Evolutionary conservation across 2,888 invertebrate genomes (phyloP).

Genomic region (Epinotia nisella): DNA sequence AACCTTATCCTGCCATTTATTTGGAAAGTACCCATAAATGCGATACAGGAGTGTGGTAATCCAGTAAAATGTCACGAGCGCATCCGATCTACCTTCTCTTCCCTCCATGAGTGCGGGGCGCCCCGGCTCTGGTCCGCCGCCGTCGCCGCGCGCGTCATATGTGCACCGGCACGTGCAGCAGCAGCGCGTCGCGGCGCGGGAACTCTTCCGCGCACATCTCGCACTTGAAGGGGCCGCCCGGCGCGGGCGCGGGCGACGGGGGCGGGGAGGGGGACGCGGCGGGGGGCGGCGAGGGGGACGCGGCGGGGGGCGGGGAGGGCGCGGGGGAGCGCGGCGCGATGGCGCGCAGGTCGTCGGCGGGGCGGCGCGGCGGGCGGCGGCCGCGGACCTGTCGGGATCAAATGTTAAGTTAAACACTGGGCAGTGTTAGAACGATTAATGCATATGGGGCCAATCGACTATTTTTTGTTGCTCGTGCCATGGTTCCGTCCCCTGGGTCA

Average conservation of each 20-base stretch:
- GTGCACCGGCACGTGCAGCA: slow-evolving; percentile 91
- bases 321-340: slow-evolving; percentile 58
- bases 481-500: too few relatives aligned
- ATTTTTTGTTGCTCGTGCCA: too few relatives aligned
- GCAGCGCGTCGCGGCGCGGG: slow-evolving; percentile 88
- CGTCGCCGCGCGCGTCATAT: slow-evolving; percentile 84
- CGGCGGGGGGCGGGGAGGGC: slow-evolving; percentile 44
- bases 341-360: slow-evolving; percentile 74
- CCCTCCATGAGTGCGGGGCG: not conserved
- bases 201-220: slow-evolving; percentile 93
- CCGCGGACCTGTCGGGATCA: slow-evolving; percentile 54
- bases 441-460: too few relatives aligned
- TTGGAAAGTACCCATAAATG: too few relatives aligned
- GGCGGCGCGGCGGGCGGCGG: slow-evolving; percentile 71
- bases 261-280: slow-evolving; percentile 46
- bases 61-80: not conserved
- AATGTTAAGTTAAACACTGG: not conserved
- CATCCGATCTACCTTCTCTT: not conserved
- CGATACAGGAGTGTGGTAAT: not conserved
- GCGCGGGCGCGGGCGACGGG: slow-evolving; percentile 42
- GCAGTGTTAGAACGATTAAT: too few relatives aligned
- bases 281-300: slow-evolving; percentile 28
- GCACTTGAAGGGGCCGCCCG: slow-evolving; percentile 88
- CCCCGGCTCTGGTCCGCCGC: slow-evolving; percentile 27
- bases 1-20: too few relatives aligned